phyloP scores from a whole-genome alignment of 1,140 invertebrate genomes.

The Geopemphigus sp. region DNA sequence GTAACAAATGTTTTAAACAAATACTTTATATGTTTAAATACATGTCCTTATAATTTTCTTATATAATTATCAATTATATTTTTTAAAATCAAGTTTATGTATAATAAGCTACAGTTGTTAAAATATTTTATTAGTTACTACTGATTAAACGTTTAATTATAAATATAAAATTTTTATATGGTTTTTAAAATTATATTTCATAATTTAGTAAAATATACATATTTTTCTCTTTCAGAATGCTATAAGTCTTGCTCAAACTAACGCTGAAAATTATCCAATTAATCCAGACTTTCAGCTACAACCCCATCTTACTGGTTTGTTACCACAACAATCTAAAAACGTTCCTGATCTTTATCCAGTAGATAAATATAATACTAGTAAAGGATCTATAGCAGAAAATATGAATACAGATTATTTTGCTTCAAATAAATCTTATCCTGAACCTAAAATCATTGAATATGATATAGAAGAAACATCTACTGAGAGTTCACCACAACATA shows the following conservation, averaged over 20 bases:
- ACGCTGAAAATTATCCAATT: constrained; percentile 37
- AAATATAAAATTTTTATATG: too few species aligned
- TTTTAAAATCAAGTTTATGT: too few species aligned
- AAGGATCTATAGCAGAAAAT: constrained; percentile 33
- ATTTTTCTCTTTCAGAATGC: constrained; percentile 26
- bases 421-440: constrained; percentile 33
- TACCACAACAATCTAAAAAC: constrained; percentile 36
- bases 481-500: constrained; percentile 45
- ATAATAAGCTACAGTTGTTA: too few species aligned
- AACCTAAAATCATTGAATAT: constrained; percentile 45
- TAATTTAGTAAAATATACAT: background rate
- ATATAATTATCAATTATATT: too few species aligned
- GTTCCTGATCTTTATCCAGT: constrained; percentile 4
- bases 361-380: constrained; percentile 8
- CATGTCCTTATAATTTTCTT: too few species aligned
- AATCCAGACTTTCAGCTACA: constrained; percentile 46
- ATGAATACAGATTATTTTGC: constrained; percentile 44
- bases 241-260: constrained; percentile 26
- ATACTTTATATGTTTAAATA: too few species aligned
- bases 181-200: background rate
- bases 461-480: constrained; percentile 42
- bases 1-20: too few species aligned
- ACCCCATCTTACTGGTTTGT: constrained; percentile 39
- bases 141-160: too few species aligned
- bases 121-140: too few species aligned